Percentiles rank a stretch among this genome's conserved stretches.
Evolutionary conservation across 2,113 vertebrate species (phyloP).

Genomic region (Cheirogaleus medius): DNA sequence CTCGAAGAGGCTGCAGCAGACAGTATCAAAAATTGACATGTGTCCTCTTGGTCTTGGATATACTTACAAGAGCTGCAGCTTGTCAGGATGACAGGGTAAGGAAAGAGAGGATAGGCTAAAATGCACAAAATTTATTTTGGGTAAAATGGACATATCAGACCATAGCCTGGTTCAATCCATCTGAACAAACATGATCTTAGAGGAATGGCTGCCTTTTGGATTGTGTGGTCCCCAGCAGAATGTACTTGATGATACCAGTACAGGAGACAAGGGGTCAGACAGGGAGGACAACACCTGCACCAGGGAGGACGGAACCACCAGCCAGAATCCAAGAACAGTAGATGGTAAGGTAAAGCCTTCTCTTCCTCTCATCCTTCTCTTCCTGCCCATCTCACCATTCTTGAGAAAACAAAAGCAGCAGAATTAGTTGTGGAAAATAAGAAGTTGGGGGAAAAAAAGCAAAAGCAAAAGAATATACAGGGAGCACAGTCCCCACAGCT

Average conservation of each 20-base stretch:
- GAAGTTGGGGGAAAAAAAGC: neutral
- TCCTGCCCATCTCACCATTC: neutral
- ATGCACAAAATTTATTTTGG: too few species aligned
- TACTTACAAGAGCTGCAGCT: neutral
- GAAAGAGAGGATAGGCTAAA: neutral
- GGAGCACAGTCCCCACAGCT: fast-evolving
- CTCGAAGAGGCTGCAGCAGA: neutral
- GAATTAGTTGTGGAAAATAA: neutral
- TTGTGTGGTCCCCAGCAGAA: neutral
- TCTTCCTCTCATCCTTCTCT: neutral
- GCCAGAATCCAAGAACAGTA: neutral
- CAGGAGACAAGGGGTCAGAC: neutral
- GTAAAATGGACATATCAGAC: neutral
- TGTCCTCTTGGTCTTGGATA: neutral
- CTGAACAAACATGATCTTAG: neutral
- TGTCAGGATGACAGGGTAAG: neutral
- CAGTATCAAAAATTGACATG: neutral
- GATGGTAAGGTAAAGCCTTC: too few species aligned
- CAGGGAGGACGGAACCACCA: neutral
- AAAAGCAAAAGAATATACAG: neutral
- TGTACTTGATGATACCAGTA: neutral
- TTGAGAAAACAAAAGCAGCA: neutral
- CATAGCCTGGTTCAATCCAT: neutral
- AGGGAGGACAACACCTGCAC: neutral
- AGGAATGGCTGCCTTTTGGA: neutral